Conservation (phyloP, 2,113 vertebrate genomes). For the Ploceus nigricollis region DNA sequence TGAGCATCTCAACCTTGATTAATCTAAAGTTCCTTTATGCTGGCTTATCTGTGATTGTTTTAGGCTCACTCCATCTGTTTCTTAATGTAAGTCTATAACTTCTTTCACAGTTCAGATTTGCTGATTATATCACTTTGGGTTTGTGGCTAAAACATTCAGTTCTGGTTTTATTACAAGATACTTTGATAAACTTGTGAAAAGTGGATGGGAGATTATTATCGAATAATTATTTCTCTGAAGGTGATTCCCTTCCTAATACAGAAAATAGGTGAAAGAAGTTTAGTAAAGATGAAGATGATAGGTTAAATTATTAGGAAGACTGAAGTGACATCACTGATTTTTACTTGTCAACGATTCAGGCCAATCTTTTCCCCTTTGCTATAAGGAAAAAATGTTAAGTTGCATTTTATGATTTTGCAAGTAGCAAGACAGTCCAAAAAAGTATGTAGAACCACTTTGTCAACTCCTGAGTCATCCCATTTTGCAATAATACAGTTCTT, state of each 20-base stretch:
- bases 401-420: not conserved
- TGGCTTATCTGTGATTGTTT: constrained; percentile 12
- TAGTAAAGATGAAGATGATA: not conserved
- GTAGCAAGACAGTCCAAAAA: not conserved
- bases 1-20: constrained; percentile 9
- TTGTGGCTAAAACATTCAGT: not conserved
- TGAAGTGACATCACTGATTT: not conserved
- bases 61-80: not conserved
- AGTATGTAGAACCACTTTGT: not conserved
- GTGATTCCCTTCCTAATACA: not conserved
- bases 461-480: constrained; percentile 17
- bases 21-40: constrained; percentile 3
- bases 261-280: not conserved
- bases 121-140: not conserved
- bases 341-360: not conserved
- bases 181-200: not conserved
- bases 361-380: not conserved
- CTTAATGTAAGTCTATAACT: not conserved
- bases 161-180: not conserved
- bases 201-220: constrained; percentile 10
- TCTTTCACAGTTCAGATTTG: not conserved
- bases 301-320: not conserved
- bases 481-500: constrained; percentile 18
- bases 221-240: constrained; percentile 26
- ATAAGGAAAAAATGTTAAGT: not conserved